Base-by-base conservation (phyloP, 2,797 vertebrate species). In the Kryptopterus vitreolus region DNA sequence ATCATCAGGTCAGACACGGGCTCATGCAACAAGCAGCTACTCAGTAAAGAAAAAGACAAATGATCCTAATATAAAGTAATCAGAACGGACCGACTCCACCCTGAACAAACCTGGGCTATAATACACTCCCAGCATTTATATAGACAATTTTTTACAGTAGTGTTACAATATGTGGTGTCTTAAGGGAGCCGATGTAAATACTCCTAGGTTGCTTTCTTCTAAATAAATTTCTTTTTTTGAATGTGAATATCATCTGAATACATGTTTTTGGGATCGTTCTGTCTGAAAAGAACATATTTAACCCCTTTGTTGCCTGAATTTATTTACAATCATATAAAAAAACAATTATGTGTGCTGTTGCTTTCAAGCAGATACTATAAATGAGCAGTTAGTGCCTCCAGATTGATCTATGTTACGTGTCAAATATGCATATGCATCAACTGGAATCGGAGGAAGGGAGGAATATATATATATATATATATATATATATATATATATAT, bases 21-120 rank as follows among this genome's bases (percentile, higher is more conserved):
- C 24, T 26, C 7, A 18, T 18, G 8, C 24, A n/a, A n/a, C 35
- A 18, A 6, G 35, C 70, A 80, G 58, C 31, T 43, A 31, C n/a
- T 33, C 58, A 38, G 48, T 33, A 53, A n/a, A n/a, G n/a, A 63
- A 18, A 10, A 72, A 20, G 55, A 70, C 31, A 48, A 61, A 79
- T 61, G 57, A 50, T 52, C 43, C 43, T 71, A 9, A 72, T 63
- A 79, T 13, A 79, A 73, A 22, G 18, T 53, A 71, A 61, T 18
- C 35, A 59, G 43, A 50, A 20, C n/a, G 61, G 26, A 61, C 20
- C 4, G 7, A 53, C 68, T 73, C 69, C 78, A 73, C 78, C 78
- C 69, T 73, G 58, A 73, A 29, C n/a, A 79, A 79, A 79, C 29
- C 58, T 22, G 0, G 33, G 58, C 58, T 55, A 3, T 52, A 73